These are phyloP conservation scores for Periophthalmodon schlosseri DNA, from an alignment of 2,113 vertebrate genomes.

Conservation along the genomic window DNA sequence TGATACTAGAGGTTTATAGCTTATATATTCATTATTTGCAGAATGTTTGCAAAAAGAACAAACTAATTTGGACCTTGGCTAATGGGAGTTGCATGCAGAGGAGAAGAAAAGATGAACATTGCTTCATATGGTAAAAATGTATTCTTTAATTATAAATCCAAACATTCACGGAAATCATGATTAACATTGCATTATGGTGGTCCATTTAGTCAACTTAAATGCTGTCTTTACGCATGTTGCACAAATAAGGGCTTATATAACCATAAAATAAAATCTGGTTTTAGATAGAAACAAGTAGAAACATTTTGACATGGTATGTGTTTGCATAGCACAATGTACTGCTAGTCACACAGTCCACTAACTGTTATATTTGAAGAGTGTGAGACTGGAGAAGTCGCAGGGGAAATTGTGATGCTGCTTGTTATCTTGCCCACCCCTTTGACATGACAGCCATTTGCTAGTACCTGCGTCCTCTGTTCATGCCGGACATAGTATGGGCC, in stretches of 20 bases:
- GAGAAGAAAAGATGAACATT: neutral
- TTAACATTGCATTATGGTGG: neutral
- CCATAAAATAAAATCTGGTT: neutral
- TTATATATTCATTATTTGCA: too few relatives aligned
- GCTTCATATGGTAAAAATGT: neutral
- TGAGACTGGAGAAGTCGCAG: conserved; percentile 85
- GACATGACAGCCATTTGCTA: conserved; percentile 83
- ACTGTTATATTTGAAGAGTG: conserved; percentile 93
- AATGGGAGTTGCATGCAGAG: neutral
- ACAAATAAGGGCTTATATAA: neutral
- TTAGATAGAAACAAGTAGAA: neutral
- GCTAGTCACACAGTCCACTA: conserved; percentile 91
- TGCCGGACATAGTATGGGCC: conserved; percentile 81
- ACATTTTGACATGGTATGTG: neutral
- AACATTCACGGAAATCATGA: neutral
- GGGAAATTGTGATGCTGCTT: conserved; percentile 96
- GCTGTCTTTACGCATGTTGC: neutral
- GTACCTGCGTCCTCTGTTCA: conserved; percentile 86
- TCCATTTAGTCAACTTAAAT: neutral
- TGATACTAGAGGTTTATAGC: too few relatives aligned
- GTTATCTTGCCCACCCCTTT: conserved; percentile 92
- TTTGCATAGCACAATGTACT: conserved; percentile 14
- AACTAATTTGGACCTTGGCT: neutral
- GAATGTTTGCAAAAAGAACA: neutral
- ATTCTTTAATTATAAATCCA: neutral